A percentile compares a stretch with the other conserved stretches of the same genome.
phyloP scores from a whole-genome alignment of 2,797 vertebrate species.

The Sebastes elongatus region DNA sequence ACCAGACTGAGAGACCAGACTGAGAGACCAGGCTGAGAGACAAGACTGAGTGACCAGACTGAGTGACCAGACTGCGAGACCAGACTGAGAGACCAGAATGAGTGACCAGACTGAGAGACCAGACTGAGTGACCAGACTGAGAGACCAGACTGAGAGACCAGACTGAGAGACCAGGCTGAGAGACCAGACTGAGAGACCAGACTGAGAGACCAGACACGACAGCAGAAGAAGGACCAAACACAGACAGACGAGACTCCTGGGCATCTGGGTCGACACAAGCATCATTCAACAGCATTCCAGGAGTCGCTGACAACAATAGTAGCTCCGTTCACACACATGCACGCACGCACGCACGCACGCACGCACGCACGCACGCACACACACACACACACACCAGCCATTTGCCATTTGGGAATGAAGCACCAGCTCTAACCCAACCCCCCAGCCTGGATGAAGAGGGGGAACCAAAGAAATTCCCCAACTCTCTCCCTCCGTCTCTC shows the following conservation, averaged over 20 bases:
- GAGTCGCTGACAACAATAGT: slow-evolving; percentile 59
- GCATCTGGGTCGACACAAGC: slow-evolving; percentile 50
- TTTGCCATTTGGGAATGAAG: slow-evolving; percentile 31
- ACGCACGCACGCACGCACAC: slow-evolving; percentile 1
- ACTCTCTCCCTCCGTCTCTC: slow-evolving; percentile 28
- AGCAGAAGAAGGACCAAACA: slow-evolving; percentile 6
- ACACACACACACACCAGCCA: neutral
- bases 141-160: no score
- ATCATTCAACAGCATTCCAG: slow-evolving; percentile 62
- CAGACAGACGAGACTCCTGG: slow-evolving; percentile 40
- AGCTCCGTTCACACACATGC: slow-evolving; percentile 2
- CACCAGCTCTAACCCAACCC: slow-evolving; percentile 39
- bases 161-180: no score
- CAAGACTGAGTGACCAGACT: rapidly evolving
- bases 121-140: no score
- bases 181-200: no score
- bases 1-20: no score
- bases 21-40: no score
- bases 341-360: slow-evolving; percentile 6
- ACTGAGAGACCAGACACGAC: neutral
- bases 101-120: no score
- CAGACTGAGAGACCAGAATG: no score
- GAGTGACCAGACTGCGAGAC: rapidly evolving
- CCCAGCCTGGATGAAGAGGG: slow-evolving; percentile 40
- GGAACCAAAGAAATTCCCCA: slow-evolving; percentile 55